Evolutionary conservation across 2,888 invertebrate genomes (phyloP), one percentile per base, ranked within the genome.

Genomic region (Eristalinus aeneus): DNA sequence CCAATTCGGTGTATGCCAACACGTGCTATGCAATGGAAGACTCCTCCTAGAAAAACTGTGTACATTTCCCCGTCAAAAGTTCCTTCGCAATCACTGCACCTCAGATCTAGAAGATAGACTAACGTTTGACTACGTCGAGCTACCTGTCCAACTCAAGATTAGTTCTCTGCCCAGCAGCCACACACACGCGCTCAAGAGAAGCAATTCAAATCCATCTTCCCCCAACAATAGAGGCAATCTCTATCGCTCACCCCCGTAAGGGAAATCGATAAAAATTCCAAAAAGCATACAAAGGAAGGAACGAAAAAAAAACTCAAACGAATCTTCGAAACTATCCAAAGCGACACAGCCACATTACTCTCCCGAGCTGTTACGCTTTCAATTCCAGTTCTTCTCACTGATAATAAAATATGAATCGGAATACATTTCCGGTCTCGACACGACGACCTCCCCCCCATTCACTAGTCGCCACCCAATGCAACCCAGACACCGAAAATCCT

Each of bases 381-480:
- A 61, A 75, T 75, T 80, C 63, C 67, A 85, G 76, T 73, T 81
- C 16, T 46, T 65, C 63, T 85, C 71, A 81, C 81, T 86, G 86
- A 86, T 78, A 82, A 82, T 86, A 86, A 86, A 86, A 82, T 82
- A 86, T 86, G 86, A 86, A 86, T 86, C 65, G 77, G 67, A 82
- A 86, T 77, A 86, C 77, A 86, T 86, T 86, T 86, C 86, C 86
- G 82, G 77, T 82, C 31, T 61, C 74, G 76, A 81, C 81, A 73
- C 46, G 46, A 46, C 46, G 46, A 46, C 46, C 36, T 12, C 12
- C 36, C 36, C 46, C 46, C 16, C 8, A 46, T 16, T 16, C 46
- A 46, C n/a, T 27, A 27, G 27, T 46, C 46, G 46, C 8, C 46
- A 46, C 46, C 46, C 46, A 46, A 12, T n/a, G 64, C 71, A 22